A percentile compares a stretch with the other conserved stretches of the same genome.
phyloP scores from a whole-genome alignment of 2,113 vertebrate genomes.

The Dermatemys mawii region DNA sequence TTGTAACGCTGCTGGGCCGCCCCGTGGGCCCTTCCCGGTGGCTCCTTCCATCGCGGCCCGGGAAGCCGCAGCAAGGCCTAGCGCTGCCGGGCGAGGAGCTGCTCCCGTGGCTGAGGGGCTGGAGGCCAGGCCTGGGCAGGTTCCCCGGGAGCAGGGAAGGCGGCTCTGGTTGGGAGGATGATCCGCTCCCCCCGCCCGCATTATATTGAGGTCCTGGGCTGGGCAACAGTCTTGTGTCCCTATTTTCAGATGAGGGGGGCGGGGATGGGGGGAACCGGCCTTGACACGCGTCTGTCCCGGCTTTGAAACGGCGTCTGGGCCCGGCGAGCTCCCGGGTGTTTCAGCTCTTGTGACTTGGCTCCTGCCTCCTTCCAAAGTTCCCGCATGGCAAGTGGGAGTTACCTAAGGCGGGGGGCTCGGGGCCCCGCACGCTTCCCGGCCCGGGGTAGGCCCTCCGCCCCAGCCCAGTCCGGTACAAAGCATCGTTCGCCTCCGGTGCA shows the following conservation, averaged over 20 bases:
- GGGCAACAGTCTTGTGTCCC: neutral
- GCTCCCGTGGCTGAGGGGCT: constrained; percentile 24
- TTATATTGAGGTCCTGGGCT: neutral
- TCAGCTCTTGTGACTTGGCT: neutral
- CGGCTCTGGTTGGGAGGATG: neutral
- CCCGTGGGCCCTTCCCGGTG: neutral
- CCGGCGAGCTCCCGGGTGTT: neutral
- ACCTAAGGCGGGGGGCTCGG: neutral
- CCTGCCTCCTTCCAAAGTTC: constrained; percentile 20
- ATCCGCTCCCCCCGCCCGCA: constrained; percentile 3
- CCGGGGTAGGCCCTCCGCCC: too few species aligned
- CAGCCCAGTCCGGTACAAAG: neutral
- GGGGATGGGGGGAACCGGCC: neutral
- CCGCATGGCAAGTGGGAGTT: neutral
- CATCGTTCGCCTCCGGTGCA: neutral
- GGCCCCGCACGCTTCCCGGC: neutral
- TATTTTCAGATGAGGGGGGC: neutral
- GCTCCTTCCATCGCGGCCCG: neutral
- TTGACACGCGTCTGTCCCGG: neutral
- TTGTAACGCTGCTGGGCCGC: neutral
- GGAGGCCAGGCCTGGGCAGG: constrained; percentile 47
- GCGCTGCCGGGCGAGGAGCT: neutral
- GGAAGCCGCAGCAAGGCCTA: constrained; percentile 49
- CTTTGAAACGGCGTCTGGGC: neutral
- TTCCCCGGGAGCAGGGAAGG: neutral